Evolutionary conservation across 2,888 invertebrate genomes (phyloP), one percentile per base, ranked within the genome.

Genomic region (Zygaena filipendulae): DNA sequence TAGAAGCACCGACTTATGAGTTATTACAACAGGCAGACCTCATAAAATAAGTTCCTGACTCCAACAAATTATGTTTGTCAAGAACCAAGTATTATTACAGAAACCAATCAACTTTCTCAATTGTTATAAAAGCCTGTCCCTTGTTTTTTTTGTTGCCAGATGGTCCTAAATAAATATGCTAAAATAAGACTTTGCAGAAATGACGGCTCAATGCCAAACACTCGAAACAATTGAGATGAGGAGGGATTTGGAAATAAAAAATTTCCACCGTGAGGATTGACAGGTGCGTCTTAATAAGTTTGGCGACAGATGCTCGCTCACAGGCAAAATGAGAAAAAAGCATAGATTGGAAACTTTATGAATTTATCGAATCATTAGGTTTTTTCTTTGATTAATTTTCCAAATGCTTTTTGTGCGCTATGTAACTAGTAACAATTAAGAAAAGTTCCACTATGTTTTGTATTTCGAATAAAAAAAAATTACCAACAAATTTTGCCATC

Each of bases 221-320:
- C 69, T 75, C 49, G 48, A 64, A 52, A 51, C 43, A 36, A 41
- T 59, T 49, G 52, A 54, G 51, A 59, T 56, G 53, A 61, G 54
- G 61, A 60, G 64, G 60, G 58, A 54, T 55, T 59, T 49, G 35
- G 52, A 55, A 75, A 77, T 72, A 74, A 77, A 74, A 77, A 72
- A 42, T 49, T 48, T 52, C 43, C 45, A 39, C 43, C 53, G 52
- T 44, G 48, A 62, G 75, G 77, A 79, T 79, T 79, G 79, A 79
- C 79, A 79, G 79, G 79, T 79, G 79, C 71, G 74, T 69, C 74
- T 72, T 79, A 79, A 77, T 79, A 79, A 77, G 66, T 55, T 43
- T 43, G 57, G 63, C 61, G 59, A 63, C 77, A 75, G 70, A 67
- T 77, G 79, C 54, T 54, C 77, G 79, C 54, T 54, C 41, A 43